Evolutionary conservation across 2,888 invertebrate species (phyloP).

Genomic region (Pogonocherus hispidulus): DNA sequence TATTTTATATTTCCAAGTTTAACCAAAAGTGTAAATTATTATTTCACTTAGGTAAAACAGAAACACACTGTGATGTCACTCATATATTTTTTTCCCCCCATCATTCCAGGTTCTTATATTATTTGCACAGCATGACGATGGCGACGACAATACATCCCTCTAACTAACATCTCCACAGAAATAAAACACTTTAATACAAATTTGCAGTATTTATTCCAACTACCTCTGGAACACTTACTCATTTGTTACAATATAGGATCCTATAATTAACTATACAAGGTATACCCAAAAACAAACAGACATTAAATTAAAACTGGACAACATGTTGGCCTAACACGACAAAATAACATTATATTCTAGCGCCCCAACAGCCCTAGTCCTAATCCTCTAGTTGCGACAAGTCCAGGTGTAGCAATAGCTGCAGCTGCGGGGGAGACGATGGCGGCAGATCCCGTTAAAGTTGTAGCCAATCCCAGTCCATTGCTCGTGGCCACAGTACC

Average conservation of each 20-base stretch:
- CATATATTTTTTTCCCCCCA: too few species aligned
- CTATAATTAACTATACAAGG: constrained; percentile 6
- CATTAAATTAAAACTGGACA: background rate
- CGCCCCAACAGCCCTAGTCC: background rate
- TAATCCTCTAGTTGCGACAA: background rate
- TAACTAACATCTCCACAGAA: too few species aligned
- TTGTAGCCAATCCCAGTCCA: constrained; percentile 24
- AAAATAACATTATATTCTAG: background rate
- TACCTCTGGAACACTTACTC: background rate
- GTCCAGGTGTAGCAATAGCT: constrained; percentile 2
- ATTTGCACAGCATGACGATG: too few species aligned
- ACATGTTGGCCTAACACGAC: background rate
- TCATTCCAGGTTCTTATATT: too few species aligned
- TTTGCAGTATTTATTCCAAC: background rate
- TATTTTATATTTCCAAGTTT: too few species aligned
- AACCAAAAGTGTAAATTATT: too few species aligned
- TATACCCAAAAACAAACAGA: background rate
- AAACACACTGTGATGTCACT: too few species aligned
- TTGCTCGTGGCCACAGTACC: constrained; percentile 22
- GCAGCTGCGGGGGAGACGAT: constrained; percentile 18
- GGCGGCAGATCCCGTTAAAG: constrained; percentile 4
- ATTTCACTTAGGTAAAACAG: too few species aligned
- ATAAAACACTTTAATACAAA: too few species aligned
- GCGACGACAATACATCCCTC: too few species aligned
- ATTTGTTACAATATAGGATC: background rate